These are phyloP conservation scores for Gymnodraco acuticeps DNA, from an alignment of 2,797 vertebrate genomes.

Conservation along the genomic window DNA sequence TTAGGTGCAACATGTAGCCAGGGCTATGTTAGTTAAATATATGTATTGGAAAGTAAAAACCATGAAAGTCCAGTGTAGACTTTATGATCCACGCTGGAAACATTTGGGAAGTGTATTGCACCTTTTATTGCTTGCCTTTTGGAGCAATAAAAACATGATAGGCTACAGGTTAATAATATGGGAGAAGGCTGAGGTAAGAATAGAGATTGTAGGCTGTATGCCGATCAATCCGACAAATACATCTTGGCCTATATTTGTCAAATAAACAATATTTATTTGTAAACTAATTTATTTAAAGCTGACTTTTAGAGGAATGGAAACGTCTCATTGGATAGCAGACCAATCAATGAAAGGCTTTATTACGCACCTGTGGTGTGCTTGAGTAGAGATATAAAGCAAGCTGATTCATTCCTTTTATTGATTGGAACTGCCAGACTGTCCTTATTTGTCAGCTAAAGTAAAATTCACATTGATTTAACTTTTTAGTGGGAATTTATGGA, in stretches of 20 bases:
- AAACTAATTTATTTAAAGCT: conserved; percentile 11
- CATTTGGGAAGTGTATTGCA: conserved; percentile 7
- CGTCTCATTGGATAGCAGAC: no score
- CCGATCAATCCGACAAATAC: background rate
- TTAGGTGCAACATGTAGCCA: background rate
- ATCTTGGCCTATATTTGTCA: background rate
- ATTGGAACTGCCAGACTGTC: background rate
- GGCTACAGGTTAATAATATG: background rate
- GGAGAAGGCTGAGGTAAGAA: conserved; percentile 8
- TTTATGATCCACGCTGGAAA: background rate
- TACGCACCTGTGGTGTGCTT: background rate
- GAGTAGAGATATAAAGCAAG: background rate
- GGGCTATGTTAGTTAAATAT: background rate
- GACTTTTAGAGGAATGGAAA: background rate
- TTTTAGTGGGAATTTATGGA: background rate
- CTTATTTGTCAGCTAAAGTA: background rate
- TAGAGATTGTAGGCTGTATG: background rate
- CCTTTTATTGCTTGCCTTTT: conserved; percentile 1
- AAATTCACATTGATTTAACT: background rate
- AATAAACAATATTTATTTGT: background rate
- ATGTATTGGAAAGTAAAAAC: background rate
- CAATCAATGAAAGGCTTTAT: no score
- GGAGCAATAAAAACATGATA: background rate
- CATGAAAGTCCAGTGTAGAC: background rate
- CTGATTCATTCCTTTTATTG: background rate